Base-by-base conservation (phyloP, 2,888 invertebrate species). In the Acleris literana region DNA sequence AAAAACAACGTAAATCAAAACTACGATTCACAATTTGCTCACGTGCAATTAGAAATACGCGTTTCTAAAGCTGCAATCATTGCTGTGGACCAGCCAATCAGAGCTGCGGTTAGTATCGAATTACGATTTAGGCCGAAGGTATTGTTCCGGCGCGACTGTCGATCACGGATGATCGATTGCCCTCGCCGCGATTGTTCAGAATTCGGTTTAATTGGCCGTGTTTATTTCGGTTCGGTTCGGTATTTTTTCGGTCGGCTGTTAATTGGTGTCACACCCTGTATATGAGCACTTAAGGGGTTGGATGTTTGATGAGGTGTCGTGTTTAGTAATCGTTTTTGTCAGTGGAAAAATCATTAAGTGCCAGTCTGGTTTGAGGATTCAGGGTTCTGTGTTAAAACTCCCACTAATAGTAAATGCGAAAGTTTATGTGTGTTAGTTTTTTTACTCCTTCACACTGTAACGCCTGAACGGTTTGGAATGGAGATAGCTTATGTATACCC, bases 151-250 rank as follows among this genome's bases (percentile, higher is more conserved):
- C 54, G 57, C 43, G 56, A 62, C 55, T 60, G 64, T 52, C 62
- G 43, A 43, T 55, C 55, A 43, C 20, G 39, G 51, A 61, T 70
- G 70, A 70, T 70, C 63, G 70, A 70, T 70, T 52, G 56, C 62
- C 67, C 56, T 39, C 33, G 57, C 57, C 51, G 63, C 59, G 58
- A 55, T 73, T 72, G 74, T 74, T 68, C 57, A 67, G 69, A 76
- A 73, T 73, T 58, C 68, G 64, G 73, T 76, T 75, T 75, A 80
- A 81, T 78, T 76, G 74, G 64, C 62, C 69, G 61, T 64, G 62
- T 63, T 68, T 66, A 66, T 53, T 66, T 59, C 49, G 55, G 65
- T 59, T 54, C 60, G 48, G 55, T 60, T 46, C 48, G 55, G 55
- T 57, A 46, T 57, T 57, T 66, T 66, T 66, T 57, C 56, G 33